Conservation (phyloP, 2,797 vertebrate genomes). For the Pempheris klunzingeri region DNA sequence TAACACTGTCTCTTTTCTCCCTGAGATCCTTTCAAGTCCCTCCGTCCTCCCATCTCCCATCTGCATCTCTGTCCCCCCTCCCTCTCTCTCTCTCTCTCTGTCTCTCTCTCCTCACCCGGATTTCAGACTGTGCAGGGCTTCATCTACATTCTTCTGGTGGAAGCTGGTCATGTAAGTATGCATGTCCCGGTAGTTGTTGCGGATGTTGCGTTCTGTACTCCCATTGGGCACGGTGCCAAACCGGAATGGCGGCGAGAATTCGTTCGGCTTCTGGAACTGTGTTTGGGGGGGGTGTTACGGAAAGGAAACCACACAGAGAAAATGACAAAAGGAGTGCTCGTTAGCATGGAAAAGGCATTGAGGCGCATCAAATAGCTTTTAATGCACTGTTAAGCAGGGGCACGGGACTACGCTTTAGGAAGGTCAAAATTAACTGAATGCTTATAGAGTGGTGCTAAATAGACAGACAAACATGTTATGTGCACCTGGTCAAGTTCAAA, state of each 20-base stretch:
- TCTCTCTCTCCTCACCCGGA: conserved; percentile 91
- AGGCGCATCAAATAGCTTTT: conserved; percentile 64
- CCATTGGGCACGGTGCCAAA: conserved; percentile 99
- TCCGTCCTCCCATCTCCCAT: conserved; percentile 31
- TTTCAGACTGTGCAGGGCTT: conserved; percentile 96
- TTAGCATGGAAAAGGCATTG: conserved; percentile 67
- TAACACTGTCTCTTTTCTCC: conserved; percentile 49
- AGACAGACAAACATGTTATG: conserved; percentile 26
- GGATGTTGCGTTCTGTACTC: conserved; percentile 98
- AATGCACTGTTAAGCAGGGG: conserved; percentile 66
- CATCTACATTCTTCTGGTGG: conserved; percentile 97
- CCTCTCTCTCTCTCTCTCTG: conserved; percentile 24
- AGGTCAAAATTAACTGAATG: conserved; percentile 49
- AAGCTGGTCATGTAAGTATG: conserved; percentile 99
- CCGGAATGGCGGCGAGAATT: conserved; percentile 98
- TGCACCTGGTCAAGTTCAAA: conserved; percentile 5
- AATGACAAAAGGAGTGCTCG: conserved; percentile 63
- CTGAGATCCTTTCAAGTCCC: conserved; percentile 64
- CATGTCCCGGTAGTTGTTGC: conserved; percentile 99
- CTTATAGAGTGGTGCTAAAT: conserved; percentile 31
- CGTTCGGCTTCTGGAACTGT: conserved; percentile 99
- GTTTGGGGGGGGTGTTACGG: conserved; percentile 28
- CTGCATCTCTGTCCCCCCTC: conserved; percentile 26
- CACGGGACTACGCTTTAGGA: conserved; percentile 43
- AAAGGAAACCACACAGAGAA: conserved; percentile 66